phyloP scores from a whole-genome alignment of 2,797 vertebrate genomes.

The Numenius phaeopus region DNA sequence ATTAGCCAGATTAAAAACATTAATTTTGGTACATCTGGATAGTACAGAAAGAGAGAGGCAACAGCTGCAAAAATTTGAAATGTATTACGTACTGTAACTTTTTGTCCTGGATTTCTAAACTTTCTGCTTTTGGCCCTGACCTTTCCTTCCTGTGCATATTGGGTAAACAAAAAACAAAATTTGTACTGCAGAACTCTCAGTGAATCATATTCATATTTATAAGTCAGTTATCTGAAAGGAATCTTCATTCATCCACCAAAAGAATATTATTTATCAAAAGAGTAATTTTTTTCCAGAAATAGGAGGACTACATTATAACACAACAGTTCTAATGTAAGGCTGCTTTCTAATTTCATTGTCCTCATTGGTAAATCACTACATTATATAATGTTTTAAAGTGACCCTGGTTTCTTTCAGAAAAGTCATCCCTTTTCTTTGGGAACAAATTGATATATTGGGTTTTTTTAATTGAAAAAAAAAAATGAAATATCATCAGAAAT shows the following conservation, averaged over 20 bases:
- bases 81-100: not conserved
- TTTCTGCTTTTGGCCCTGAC: conserved; percentile 34
- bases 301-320: not conserved
- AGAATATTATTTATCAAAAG: not conserved
- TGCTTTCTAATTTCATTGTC: not conserved
- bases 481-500: not conserved
- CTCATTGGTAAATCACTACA: not conserved
- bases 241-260: not conserved
- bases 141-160: conserved; percentile 11
- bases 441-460: not conserved
- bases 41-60: not conserved
- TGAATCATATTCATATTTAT: not conserved
- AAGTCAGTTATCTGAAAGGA: not conserved
- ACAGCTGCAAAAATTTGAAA: conserved; percentile 40
- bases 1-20: conserved; percentile 17
- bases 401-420: not conserved
- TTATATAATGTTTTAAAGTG: not conserved
- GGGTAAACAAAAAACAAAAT: conserved; percentile 13
- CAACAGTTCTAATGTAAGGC: not conserved
- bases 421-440: not conserved
- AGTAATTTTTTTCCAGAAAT: not conserved
- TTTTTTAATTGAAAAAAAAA: not conserved
- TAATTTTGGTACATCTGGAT: not conserved
- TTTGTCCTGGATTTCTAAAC: conserved; percentile 20
- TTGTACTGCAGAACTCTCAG: not conserved